Evolutionary conservation across 1,140 invertebrate species (phyloP).

Genomic region (Pomacea maculata): DNA sequence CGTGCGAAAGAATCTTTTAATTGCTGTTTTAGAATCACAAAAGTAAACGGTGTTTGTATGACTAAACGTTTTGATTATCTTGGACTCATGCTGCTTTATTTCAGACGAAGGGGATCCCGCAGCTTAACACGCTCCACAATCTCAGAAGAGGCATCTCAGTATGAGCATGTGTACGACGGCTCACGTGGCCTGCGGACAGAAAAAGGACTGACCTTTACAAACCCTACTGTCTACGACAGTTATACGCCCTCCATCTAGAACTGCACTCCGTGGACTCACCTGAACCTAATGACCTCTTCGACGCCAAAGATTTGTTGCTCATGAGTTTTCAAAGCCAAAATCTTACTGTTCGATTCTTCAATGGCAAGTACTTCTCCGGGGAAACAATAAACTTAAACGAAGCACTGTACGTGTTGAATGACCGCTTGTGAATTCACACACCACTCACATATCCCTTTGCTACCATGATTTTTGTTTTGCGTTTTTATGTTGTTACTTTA

Average conservation of each 20-base stretch:
- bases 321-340: not conserved
- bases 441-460: not conserved
- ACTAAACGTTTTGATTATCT: too few species aligned
- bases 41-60: too few species aligned
- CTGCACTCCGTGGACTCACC: not conserved
- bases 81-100: not conserved
- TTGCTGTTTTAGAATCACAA: too few species aligned
- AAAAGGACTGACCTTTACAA: slow-evolving; percentile 24
- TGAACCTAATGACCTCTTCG: not conserved
- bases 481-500: not conserved
- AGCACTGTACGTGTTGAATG: too few species aligned
- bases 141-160: slow-evolving; percentile 21
- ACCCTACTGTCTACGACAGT: slow-evolving; percentile 4
- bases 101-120: not conserved
- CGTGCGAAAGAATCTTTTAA: too few species aligned
- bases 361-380: too few species aligned
- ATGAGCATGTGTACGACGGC: slow-evolving; percentile 23
- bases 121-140: not conserved
- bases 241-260: not conserved
- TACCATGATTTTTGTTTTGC: too few species aligned
- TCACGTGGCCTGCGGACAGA: slow-evolving; percentile 27
- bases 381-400: too few species aligned
- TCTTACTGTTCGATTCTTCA: too few species aligned
- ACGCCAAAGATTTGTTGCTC: not conserved
- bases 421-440: not conserved